Evolutionary conservation across 1,140 invertebrate genomes (phyloP).

Genomic region (Mylabris phalerata): DNA sequence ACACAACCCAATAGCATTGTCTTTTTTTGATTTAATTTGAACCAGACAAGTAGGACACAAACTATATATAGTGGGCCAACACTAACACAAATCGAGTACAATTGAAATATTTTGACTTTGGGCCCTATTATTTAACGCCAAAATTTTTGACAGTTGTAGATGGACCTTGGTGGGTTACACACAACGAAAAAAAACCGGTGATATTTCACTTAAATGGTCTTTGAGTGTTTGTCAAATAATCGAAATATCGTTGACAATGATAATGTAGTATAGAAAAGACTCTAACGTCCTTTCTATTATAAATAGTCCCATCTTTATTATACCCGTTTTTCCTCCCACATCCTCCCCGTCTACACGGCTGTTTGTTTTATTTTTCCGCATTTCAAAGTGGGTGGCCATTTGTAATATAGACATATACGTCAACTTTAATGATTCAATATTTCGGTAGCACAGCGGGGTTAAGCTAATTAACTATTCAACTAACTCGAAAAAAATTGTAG

Average conservation of each 20-base stretch:
- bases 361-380: constrained; percentile 17
- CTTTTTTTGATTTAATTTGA: constrained; percentile 14
- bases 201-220: background rate
- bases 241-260: background rate
- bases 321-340: constrained; percentile 2
- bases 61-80: constrained; percentile 15
- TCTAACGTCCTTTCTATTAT: constrained; percentile 1
- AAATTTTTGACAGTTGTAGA: constrained; percentile 36
- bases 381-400: constrained; percentile 21
- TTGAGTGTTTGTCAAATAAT: background rate
- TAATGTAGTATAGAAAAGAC: background rate
- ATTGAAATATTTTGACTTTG: constrained; percentile 37
- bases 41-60: constrained; percentile 7
- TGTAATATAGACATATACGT: constrained; percentile 22
- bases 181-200: background rate
- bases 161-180: constrained; percentile 25
- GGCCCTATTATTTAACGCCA: constrained; percentile 34
- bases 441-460: constrained; percentile 23
- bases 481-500: background rate
- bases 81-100: constrained; percentile 15
- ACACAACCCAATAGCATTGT: background rate
- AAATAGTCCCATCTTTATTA: constrained; percentile 3
- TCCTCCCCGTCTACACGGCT: constrained; percentile 2
- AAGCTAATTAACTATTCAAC: constrained; percentile 19
- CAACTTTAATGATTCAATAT: constrained; percentile 17